A percentile compares a stretch with the other conserved stretches of the same genome.
phyloP scores from a whole-genome alignment of 2,888 invertebrate genomes.

The Hydroisotoma schaefferi region DNA sequence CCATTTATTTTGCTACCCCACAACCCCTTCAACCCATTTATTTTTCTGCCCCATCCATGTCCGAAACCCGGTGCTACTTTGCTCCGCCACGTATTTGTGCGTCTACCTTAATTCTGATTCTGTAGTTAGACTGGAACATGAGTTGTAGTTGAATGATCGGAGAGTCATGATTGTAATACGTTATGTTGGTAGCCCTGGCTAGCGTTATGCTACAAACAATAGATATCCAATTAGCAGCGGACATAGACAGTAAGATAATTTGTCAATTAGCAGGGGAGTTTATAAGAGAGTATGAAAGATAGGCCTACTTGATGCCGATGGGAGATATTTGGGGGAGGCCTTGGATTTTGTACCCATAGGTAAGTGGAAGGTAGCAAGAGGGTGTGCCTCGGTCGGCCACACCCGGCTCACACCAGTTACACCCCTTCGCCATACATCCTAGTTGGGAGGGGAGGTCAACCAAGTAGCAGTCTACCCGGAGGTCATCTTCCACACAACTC shows the following conservation, averaged over 20 bases:
- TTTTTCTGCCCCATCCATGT: too few relatives aligned
- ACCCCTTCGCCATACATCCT: constrained; percentile 58
- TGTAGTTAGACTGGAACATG: constrained; percentile 40
- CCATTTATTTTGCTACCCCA: too few relatives aligned
- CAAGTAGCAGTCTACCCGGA: constrained; percentile 60
- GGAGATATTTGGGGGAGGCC: constrained; percentile 23
- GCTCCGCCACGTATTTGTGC: too few relatives aligned
- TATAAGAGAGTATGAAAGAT: too few relatives aligned
- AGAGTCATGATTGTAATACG: constrained; percentile 39
- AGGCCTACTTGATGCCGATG: constrained; percentile 26
- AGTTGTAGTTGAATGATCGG: constrained; percentile 25
- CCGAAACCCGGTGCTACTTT: too few relatives aligned
- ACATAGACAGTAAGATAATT: too few relatives aligned
- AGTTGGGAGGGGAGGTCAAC: constrained; percentile 52
- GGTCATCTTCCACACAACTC: constrained; percentile 25
- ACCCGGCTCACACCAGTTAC: constrained; percentile 65
- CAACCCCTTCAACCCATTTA: too few relatives aligned
- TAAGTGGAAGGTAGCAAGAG: constrained; percentile 17
- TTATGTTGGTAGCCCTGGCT: constrained; percentile 22
- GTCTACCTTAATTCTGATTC: constrained; percentile 41
- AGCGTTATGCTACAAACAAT: too few relatives aligned
- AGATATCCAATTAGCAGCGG: too few relatives aligned
- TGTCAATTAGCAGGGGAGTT: too few relatives aligned
- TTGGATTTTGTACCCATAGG: constrained; percentile 29
- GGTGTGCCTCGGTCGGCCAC: constrained; percentile 26